Conservation (phyloP, 2,888 invertebrate genomes). For the Aspidiotus rigidus region DNA sequence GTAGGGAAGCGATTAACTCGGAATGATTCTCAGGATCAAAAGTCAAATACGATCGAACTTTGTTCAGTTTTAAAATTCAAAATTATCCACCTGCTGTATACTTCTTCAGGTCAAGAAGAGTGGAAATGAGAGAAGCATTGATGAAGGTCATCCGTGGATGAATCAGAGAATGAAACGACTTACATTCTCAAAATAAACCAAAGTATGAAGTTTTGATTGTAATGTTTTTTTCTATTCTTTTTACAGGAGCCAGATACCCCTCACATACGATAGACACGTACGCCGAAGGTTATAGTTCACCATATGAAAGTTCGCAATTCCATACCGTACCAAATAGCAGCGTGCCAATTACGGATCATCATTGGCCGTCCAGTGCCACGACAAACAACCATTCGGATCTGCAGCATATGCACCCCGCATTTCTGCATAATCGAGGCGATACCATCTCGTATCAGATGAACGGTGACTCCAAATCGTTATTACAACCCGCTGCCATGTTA, state of each 20-base stretch:
- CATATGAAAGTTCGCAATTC: slow-evolving; percentile 58
- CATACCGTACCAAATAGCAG: slow-evolving; percentile 64
- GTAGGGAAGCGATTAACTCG: too few species aligned
- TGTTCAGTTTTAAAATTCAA: too few species aligned
- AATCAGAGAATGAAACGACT: too few species aligned
- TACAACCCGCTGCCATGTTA: slow-evolving; percentile 55
- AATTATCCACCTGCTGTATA: too few species aligned
- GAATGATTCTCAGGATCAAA: too few species aligned
- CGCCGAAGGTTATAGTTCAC: slow-evolving; percentile 47
- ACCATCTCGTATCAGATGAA: slow-evolving; percentile 31
- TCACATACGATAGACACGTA: slow-evolving; percentile 46
- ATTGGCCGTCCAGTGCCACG: slow-evolving; percentile 35
- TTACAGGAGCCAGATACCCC: slow-evolving; percentile 44
- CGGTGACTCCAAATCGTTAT: slow-evolving; percentile 46
- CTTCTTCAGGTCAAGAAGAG: too few species aligned
- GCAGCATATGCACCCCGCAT: slow-evolving; percentile 39
- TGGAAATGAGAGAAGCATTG: too few species aligned
- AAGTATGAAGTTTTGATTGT: too few species aligned
- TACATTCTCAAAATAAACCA: too few species aligned
- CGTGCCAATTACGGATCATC: slow-evolving; percentile 37
- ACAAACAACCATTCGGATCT: slow-evolving; percentile 36
- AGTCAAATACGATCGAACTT: too few species aligned
- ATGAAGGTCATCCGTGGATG: too few species aligned
- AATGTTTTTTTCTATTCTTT: background rate
- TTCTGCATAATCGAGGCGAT: slow-evolving; percentile 43